Evolutionary conservation across 2,888 invertebrate species (phyloP), one percentile per base, ranked within the genome.

Genomic region (Tipula confusa): DNA sequence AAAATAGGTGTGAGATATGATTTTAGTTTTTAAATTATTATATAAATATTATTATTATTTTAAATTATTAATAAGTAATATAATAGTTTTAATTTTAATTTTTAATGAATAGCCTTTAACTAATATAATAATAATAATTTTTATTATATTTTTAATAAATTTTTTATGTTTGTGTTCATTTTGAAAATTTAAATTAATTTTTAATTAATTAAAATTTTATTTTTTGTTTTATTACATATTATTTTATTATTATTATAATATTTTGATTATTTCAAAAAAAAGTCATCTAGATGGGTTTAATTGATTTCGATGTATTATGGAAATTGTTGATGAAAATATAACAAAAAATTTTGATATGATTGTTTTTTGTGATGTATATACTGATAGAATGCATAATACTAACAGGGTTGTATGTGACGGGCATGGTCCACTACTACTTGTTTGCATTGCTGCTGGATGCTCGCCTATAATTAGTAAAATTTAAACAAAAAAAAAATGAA

Each of bases 401-500:
- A 87, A 86, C 85, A 88, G 86, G 84, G 86, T 86, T 83, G 86
- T 85, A 84, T 87, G 86, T 48, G 86, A 86, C 85, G 86, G 86
- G 84, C 85, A 85, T 84, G 85, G 86, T 83, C 91, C 91, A 79
- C 91, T 91, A 89, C 91, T 91, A 89, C 93, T 94, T 2, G 94
- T 94, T 90, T 96, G 95, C 95, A 96, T 95, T 43, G 96, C 95
- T 84, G 95, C 95, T 85, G 95, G 95, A 89, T 95, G 95, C 90
- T 96, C 95, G 85, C 95, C 96, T 95, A 90, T 64, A 84, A n/a
- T n/a, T n/a, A n/a, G n/a, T n/a, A n/a, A n/a, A n/a, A n/a, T n/a
- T n/a, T n/a, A 15, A 31, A 29, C 28, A 82, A 38, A n/a, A 43
- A 43, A 38, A n/a, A n/a, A 43, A n/a, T n/a, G n/a, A 43, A n/a